Base-by-base conservation (phyloP, 2,113 vertebrate genomes). In the Erythrocercus mccallii region DNA sequence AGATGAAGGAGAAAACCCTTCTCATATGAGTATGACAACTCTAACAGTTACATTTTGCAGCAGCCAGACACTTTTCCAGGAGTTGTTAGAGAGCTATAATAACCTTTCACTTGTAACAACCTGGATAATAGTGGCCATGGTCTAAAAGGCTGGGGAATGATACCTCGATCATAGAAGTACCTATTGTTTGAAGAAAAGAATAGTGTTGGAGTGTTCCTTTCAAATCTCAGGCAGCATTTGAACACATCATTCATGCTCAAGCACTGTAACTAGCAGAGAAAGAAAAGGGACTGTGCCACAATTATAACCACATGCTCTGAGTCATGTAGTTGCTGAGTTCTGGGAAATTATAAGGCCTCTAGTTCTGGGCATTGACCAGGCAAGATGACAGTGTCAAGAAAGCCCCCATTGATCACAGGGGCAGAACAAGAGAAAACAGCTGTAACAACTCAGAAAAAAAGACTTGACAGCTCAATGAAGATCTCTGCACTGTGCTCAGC, bases 381-480 rank as follows among this genome's bases (percentile, higher is more conserved):
- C 92, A 94, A 97, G 93, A 95, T 92, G 92, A 96, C 93, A 97
- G 82, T 96, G 90, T 96, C 85, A 96, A 94, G 90, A 96, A 96
- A 96, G 88, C 47, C 51, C 51, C 40, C 90, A 96, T 78, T 97
- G 96, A 96, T 97, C 95, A 94, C 9, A 30, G 85, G 90, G 93
- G 93, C 76, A 94, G 96, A 96, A 90, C 93, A 96, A 96, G 96
- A 96, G 93, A 95, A 95, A 97, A 97, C 92, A 96, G 93, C 94
- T 94, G 95, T 93, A 96, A 93, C 93, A 91, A 83, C 90, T 92
- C 60, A 68, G 92, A 92, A 91, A 86, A 94, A 93, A 93, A 96
- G 82, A 35, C 60, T 92, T 91, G 94, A 96, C 93, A 96, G 96
- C 92, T 96, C 95, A 96, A 86, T 95, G 88, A 97, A 93, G 93